Percentiles rank a stretch among this genome's conserved stretches.
Conservation (phyloP, 2,888 invertebrate species). For the Calameuta filiformis region DNA sequence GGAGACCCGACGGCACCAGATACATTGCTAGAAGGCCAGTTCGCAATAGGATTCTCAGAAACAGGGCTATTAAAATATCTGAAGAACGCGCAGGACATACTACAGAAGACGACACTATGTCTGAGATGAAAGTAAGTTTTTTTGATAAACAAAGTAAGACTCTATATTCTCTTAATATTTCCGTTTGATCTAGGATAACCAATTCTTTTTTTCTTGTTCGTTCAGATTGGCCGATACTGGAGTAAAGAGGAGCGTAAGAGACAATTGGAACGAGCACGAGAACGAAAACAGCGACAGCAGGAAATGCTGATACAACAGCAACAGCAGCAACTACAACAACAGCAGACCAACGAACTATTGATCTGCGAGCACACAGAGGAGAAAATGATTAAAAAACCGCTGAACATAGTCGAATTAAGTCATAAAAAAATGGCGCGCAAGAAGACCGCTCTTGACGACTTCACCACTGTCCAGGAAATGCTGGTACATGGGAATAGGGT, state of each 20-base stretch:
- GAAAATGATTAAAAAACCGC: slow-evolving; percentile 63
- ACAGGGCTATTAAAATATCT: slow-evolving; percentile 74
- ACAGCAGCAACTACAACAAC: slow-evolving; percentile 39
- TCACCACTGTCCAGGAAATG: slow-evolving; percentile 72
- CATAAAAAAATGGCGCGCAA: slow-evolving; percentile 68
- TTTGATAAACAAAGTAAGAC: not conserved
- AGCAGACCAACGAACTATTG: slow-evolving; percentile 41
- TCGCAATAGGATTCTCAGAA: slow-evolving; percentile 74
- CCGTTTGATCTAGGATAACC: not conserved
- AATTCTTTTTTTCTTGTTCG: slow-evolving; percentile 5
- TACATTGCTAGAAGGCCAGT: slow-evolving; percentile 81
- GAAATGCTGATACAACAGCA: slow-evolving; percentile 49
- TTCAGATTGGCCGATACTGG: slow-evolving; percentile 78
- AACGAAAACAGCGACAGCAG: slow-evolving; percentile 71
- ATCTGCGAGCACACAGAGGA: slow-evolving; percentile 52
- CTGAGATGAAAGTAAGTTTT: slow-evolving; percentile 75
- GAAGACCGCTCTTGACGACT: slow-evolving; percentile 67
- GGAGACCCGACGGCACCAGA: slow-evolving; percentile 79
- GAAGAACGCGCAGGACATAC: slow-evolving; percentile 75
- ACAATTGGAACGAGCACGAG: slow-evolving; percentile 77
- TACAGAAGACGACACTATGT: slow-evolving; percentile 82
- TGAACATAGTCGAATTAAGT: slow-evolving; percentile 61
- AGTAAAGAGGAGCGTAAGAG: slow-evolving; percentile 79
- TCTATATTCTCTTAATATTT: not conserved
- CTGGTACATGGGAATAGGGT: slow-evolving; percentile 69